Conservation (phyloP, 2,888 invertebrate genomes). For the Scrobipalpa costella region DNA sequence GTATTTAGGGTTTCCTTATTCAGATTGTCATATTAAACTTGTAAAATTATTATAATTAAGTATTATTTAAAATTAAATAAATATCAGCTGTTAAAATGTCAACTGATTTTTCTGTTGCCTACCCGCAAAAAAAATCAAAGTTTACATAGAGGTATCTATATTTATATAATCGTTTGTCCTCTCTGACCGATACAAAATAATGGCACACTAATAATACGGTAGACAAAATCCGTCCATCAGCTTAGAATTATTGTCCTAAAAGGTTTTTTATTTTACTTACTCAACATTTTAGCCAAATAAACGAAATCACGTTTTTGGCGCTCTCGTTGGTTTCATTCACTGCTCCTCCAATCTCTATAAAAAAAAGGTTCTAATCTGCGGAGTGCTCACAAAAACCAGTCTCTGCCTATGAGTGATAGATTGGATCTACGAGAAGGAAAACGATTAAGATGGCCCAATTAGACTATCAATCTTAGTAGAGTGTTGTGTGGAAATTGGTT, state of each 20-base stretch:
- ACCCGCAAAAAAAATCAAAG: too few species aligned
- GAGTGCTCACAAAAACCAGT: conserved; percentile 16
- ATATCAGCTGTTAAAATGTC: too few species aligned
- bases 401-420: conserved; percentile 34
- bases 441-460: conserved; percentile 33
- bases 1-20: too few species aligned
- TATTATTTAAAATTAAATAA: too few species aligned
- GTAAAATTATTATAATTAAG: too few species aligned
- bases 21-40: too few species aligned
- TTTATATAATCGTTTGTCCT: too few species aligned
- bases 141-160: too few species aligned
- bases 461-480: conserved; percentile 32
- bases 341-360: conserved; percentile 20
- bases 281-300: conserved; percentile 7
- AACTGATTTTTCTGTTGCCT: too few species aligned
- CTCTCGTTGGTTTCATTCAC: background rate
- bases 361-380: conserved; percentile 21
- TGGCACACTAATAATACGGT: too few species aligned
- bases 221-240: background rate
- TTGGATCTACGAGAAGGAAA: conserved; percentile 26
- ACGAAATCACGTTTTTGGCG: conserved; percentile 8
- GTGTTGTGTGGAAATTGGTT: background rate
- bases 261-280: too few species aligned
- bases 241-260: background rate
- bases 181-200: too few species aligned